A percentile compares a stretch with the other conserved stretches of the same genome.
These are phyloP conservation scores for Murina feae DNA, from an alignment of 2,113 vertebrate genomes.

Conservation along the genomic window DNA sequence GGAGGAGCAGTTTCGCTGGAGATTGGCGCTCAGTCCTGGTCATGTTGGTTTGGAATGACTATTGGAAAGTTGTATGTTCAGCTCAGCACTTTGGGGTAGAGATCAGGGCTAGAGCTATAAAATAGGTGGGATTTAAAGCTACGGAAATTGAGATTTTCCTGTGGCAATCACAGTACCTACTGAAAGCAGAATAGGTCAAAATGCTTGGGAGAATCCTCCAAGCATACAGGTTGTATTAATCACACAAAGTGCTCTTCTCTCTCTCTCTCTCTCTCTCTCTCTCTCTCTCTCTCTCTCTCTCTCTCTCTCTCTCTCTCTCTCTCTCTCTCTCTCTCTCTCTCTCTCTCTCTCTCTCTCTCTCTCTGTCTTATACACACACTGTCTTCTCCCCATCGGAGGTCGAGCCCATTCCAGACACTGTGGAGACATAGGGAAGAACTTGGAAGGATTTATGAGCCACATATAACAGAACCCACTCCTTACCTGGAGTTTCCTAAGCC, in stretches of 20 bases:
- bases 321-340: no score
- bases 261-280: no score
- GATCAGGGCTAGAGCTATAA: not conserved
- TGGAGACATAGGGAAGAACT: not conserved
- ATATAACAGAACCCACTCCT: not conserved
- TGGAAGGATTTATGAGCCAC: accelerated
- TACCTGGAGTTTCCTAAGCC: not conserved
- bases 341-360: no score
- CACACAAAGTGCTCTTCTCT: not conserved
- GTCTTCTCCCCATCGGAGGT: not conserved
- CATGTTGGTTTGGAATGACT: not conserved
- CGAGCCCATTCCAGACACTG: no score
- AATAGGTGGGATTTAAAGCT: not conserved
- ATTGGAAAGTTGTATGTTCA: not conserved
- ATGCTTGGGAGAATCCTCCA: not conserved
- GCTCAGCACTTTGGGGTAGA: not conserved
- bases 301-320: no score
- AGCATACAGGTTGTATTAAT: not conserved
- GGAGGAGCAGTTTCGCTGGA: not conserved
- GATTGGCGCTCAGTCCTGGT: not conserved
- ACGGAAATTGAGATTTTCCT: not conserved
- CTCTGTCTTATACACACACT: no score
- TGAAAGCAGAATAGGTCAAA: slow-evolving; percentile 2
- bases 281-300: no score
- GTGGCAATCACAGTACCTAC: not conserved